Base-by-base conservation (phyloP, 2,888 invertebrate genomes). In the Leptopilina myrica region DNA sequence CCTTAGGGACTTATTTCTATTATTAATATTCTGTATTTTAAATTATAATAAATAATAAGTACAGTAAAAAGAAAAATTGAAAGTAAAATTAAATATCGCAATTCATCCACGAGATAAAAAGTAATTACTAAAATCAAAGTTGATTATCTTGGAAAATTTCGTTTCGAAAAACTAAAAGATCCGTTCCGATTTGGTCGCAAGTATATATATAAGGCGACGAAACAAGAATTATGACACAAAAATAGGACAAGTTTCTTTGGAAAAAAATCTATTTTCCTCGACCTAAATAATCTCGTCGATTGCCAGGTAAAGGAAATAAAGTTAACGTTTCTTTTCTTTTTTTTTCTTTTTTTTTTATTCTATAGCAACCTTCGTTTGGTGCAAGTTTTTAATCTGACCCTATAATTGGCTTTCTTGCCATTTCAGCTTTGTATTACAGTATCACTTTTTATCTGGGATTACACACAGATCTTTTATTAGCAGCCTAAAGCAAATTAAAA, bases 141-240 rank as follows among this genome's bases (percentile, higher is more conserved):
- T 82, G 80, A 81, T 77, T 82, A 75, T 67, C 81, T 78, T 83
- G 33, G 83, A 85, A 82, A 84, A 84, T 85, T 84, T 83, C 83
- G 78, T 79, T 80, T 73, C 75, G 33, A 82, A 79, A 84, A 84
- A 85, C 84, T 82, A 82, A 78, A 76, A 79, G 78, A 78, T 79
- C 78, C n/a, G 9, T 59, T 73, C 14, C 56, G 8, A 73, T 14
- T 73, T 2, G n/a, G 33, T 33, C 33, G 33, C 7, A 33, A 14
- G 26, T 26, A 49, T 49, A 49, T 49, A 49, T n/a, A n/a, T n/a
- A n/a, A 49, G 11, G 26, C n/a, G n/a, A 26, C 73, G 56, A 56
- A 8, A 56, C 15, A 40, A 59, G 26, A 26, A 53, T 20, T 53
- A 69, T 53, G 69, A 69, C 14, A 56, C 53, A 56, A 59, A 56